A percentile compares a stretch with the other conserved stretches of the same genome.
phyloP scores from a whole-genome alignment of 2,888 invertebrate species.

The Rutpela maculata region DNA sequence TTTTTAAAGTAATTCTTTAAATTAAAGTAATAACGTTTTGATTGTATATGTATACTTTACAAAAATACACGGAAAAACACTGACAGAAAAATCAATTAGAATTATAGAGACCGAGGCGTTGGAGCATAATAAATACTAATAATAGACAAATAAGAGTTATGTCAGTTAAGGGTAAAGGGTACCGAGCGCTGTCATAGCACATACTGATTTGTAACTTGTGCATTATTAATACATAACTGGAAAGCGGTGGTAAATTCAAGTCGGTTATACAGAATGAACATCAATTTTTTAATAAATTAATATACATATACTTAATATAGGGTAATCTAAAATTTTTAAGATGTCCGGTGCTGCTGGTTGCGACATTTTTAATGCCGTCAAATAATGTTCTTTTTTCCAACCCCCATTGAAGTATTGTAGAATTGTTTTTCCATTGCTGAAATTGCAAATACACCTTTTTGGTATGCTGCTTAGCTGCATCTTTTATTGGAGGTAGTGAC shows the following conservation, averaged over 20 bases:
- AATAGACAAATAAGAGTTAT: slow-evolving; percentile 46
- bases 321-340: no score
- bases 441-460: no score
- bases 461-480: no score
- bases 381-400: no score
- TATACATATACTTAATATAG: no score
- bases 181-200: slow-evolving; percentile 40
- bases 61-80: background rate
- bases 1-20: no score
- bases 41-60: background rate
- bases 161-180: slow-evolving; percentile 42
- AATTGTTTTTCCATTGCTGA: no score
- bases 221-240: slow-evolving; percentile 30
- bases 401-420: no score
- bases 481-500: no score
- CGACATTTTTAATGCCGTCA: no score
- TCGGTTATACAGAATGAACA: slow-evolving; percentile 27
- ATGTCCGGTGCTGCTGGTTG: no score
- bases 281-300: background rate
- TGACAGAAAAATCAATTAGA: slow-evolving; percentile 13
- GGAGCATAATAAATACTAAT: slow-evolving; percentile 34
- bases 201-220: slow-evolving; percentile 39
- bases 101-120: background rate
- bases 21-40: background rate
- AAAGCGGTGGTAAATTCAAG: slow-evolving; percentile 6